A percentile compares a stretch with the other conserved stretches of the same genome.
These are phyloP conservation scores for Epizoanthus ramosus DNA, from an alignment of 92 coral and sea anemone species.

Conservation along the genomic window DNA sequence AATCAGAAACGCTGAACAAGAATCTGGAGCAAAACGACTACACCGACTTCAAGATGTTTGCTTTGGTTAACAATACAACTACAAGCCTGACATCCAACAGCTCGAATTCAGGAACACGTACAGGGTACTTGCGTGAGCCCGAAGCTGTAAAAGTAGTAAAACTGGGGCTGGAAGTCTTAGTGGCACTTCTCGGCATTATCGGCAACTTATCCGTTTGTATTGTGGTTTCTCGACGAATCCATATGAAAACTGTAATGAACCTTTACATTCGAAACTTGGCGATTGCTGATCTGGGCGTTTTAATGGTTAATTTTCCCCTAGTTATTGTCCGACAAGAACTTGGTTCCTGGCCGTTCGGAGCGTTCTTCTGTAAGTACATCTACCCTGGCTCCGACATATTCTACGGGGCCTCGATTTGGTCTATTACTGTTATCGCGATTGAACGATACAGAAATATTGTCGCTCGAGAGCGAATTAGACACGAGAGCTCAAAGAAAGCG, in stretches of 20 bases:
- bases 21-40: neutral
- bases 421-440: constrained; percentile 33
- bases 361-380: constrained; percentile 28
- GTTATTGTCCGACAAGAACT: constrained; percentile 15
- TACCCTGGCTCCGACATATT: constrained; percentile 31
- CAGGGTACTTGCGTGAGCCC: constrained; percentile 17
- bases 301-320: constrained; percentile 8
- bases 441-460: constrained; percentile 39
- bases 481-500: constrained; percentile 9
- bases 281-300: constrained; percentile 27
- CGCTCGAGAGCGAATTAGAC: constrained; percentile 28
- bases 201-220: constrained; percentile 22
- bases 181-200: constrained; percentile 17
- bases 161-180: neutral
- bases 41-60: neutral
- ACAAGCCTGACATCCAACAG: neutral
- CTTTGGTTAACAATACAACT: neutral
- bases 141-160: constrained; percentile 25
- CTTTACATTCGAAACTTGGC: constrained; percentile 38
- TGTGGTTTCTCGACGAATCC: neutral
- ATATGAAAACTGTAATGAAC: constrained; percentile 23
- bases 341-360: constrained; percentile 25
- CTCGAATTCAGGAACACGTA: too few relatives aligned
- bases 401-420: constrained; percentile 33
- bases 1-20: neutral